Evolutionary conservation across 2,113 vertebrate genomes (phyloP), one percentile per base, ranked within the genome.

Genomic region (Macaca mulatta): DNA sequence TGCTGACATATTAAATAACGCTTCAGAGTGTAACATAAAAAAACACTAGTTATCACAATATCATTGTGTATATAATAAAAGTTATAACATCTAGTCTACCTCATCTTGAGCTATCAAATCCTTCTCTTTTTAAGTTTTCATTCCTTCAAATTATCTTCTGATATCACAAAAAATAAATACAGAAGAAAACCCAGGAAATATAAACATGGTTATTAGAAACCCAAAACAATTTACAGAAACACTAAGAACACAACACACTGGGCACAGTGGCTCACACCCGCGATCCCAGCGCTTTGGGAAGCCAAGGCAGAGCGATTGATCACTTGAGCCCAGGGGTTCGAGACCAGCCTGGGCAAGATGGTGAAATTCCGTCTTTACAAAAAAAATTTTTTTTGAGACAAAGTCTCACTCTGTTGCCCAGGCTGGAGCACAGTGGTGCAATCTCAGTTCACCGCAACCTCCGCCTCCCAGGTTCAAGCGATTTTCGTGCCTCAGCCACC

Each of bases 101-200:
- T 86, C 25, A 30, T 85, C 43, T 85, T 85, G 32, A 93, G 35
- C 52, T 78, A 93, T 70, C 72, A 86, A 84, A 77, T 67, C 86
- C 67, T 77, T 67, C 9, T 89, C 89, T 84, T 91, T 1, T 52
- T 96, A 89, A 52, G 16, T 64, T 89, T 82, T 90, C 61, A 40
- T 90, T 93, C n/a, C 69, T 91, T 97, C 45, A 81, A 92, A 95
- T 79, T 77, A 93, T 43, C 23, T 32, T 84, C 74, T 92, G 32
- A n/a, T 43, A 94, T 69, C 59, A 78, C 6, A n/a, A 93, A 89
- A 94, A 93, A 78, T 75, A 89, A 92, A 77, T 55, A 8, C 57
- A 78, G 13, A 89, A 82, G 32, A 85, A 79, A 94, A 85, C 70
- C 8, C 43, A 92, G 86, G 13, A 96, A 94, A 40, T 86, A 64